A percentile compares a stretch with the other conserved stretches of the same genome.
Conservation (phyloP, 2,797 vertebrate genomes). For the Clarias fuscus region DNA sequence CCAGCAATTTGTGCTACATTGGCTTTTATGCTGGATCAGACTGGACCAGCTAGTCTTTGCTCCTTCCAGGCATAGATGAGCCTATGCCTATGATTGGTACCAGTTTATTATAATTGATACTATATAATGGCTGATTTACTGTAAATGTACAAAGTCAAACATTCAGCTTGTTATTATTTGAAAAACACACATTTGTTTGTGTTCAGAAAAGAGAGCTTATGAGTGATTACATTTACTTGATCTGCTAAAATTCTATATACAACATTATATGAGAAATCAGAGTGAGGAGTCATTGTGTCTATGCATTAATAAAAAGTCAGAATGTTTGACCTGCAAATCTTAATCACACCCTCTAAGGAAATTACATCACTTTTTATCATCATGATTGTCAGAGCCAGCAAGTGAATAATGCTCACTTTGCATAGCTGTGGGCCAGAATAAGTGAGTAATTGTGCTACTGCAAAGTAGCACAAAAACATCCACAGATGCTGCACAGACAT, state of each 20-base stretch:
- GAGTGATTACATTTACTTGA: background rate
- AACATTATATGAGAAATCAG: background rate
- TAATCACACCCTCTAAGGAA: conserved; percentile 25
- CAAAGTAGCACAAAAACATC: conserved; percentile 27
- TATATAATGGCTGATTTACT: conserved; percentile 57
- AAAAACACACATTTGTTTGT: conserved; percentile 21
- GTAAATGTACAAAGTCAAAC: conserved; percentile 38
- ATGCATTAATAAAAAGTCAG: background rate
- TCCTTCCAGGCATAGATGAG: no score
- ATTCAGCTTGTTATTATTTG: conserved; percentile 48
- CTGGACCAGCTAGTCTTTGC: no score
- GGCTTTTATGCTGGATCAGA: no score
- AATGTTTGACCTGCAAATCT: background rate
- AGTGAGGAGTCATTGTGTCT: background rate
- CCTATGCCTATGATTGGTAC: no score
- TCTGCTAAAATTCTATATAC: background rate
- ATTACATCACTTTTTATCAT: conserved; percentile 17
- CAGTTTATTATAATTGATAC: conserved; percentile 44
- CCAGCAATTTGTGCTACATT: no score
- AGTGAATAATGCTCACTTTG: conserved; percentile 38
- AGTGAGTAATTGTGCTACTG: conserved; percentile 12
- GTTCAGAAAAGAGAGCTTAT: background rate
- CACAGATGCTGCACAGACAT: conserved; percentile 30
- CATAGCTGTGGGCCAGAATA: conserved; percentile 45
- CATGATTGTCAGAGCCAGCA: conserved; percentile 53